These are phyloP conservation scores for Aporophyla lueneburgensis DNA, from an alignment of 2,888 invertebrate species.

Conservation along the genomic window DNA sequence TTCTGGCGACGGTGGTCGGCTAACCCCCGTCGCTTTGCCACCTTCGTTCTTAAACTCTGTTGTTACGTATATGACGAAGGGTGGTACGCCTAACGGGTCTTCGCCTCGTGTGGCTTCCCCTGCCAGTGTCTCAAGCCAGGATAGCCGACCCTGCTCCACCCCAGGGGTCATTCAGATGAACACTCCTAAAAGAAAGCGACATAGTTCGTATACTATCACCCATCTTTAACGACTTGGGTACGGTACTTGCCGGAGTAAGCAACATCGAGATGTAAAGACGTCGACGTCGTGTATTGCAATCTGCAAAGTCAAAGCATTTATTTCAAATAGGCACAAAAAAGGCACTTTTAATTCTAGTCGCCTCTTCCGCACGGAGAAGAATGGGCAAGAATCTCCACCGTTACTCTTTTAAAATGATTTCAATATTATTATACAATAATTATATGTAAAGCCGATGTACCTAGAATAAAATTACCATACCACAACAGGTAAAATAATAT, in stretches of 20 bases:
- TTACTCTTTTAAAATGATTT: no score
- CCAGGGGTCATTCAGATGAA: conserved; percentile 74
- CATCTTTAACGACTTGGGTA: conserved; percentile 74
- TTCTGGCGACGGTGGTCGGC: conserved; percentile 78
- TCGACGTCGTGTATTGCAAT: not conserved
- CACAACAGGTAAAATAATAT: no score
- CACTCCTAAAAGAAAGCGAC: conserved; percentile 80
- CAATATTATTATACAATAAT: no score
- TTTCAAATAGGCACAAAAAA: no score
- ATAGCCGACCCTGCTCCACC: conserved; percentile 72
- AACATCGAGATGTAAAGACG: not conserved
- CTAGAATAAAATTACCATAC: no score
- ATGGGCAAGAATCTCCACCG: no score
- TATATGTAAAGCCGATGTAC: no score
- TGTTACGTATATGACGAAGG: conserved; percentile 85
- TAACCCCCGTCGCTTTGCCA: conserved; percentile 83
- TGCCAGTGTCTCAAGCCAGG: conserved; percentile 80
- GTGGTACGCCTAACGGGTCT: conserved; percentile 82
- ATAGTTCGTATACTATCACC: conserved; percentile 85
- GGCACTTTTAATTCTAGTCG: no score
- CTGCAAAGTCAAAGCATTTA: no score
- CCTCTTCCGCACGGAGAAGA: no score
- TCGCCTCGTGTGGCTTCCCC: conserved; percentile 85
- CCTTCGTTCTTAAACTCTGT: conserved; percentile 82
- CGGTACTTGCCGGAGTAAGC: conserved; percentile 3